Evolutionary conservation across 2,797 vertebrate genomes (phyloP), one percentile per base, ranked within the genome.

Genomic region (Acipenser transmontanus): DNA sequence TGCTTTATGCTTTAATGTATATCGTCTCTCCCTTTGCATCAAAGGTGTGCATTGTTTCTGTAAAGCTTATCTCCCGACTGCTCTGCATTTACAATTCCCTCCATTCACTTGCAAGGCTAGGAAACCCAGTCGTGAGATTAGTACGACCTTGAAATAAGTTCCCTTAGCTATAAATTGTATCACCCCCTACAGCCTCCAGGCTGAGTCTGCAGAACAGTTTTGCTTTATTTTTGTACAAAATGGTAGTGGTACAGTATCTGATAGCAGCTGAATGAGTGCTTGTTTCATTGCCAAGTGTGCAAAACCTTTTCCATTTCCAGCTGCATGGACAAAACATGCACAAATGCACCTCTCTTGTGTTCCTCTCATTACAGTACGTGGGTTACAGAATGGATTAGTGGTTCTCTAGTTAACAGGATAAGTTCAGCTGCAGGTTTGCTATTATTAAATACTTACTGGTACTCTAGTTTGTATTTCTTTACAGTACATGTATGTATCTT

Each of bases 71-170:
- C 77, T 79, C 79, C 81, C 77, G 76, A 50, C 9, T 51, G 54
- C n/a, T 64, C 7, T 34, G 60, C 80, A 69, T 81, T 75, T 73
- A 71, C 71, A 74, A 74, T 72, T 70, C 75, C 69, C 68, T 75
- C 68, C 73, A 72, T 74, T 75, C 50, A 47, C 52, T 62, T 66
- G 34, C 56, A 73, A 79, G 80, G 84, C 85, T 49, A 84, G 83
- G 83, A 84, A 74, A 85, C 82, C 81, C 82, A 85, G 81, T 84
- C 85, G 82, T 87, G 84, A 85, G 86, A 86, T 87, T 83, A 84
- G 75, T 75, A 70, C 78, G 88, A 87, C 90, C 90, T 91, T 91
- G 88, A 89, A 78, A 80, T 81, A 83, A 80, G 78, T 82, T 84
- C 80, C 78, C 73, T 77, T 77, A 71, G 76, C 79, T 75, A 63